Evolutionary conservation across 2,888 invertebrate genomes (phyloP), one percentile per base, ranked within the genome.

Genomic region (Drosophila mimica): DNA sequence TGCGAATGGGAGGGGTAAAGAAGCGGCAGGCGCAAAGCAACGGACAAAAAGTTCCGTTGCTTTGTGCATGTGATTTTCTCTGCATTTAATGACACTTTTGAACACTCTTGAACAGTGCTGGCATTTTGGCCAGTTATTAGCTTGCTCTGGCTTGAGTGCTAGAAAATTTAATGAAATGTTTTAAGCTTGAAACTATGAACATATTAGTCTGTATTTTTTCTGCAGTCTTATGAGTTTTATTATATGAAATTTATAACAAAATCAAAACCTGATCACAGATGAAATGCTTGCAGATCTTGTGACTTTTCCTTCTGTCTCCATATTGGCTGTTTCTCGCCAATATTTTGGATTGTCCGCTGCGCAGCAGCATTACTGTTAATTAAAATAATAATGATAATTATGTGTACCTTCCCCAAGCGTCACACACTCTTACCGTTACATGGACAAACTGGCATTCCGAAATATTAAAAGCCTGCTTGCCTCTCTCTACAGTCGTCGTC

Each of bases 371-470:
- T 82, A 89, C 83, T 83, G 81, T 34, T 82, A 83, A 85, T 88
- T 82, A 82, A 83, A 83, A 86, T 88, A 80, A 83, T 82, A 88
- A 83, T 84, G 76, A 88, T 82, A 83, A 90, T 86, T 82, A 83
- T 76, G 73, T 60, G 59, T 43, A 31, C 30, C 48, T 51, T 31
- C 48, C 57, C 53, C 69, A 79, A 46, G 30, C 48, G 25, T 36
- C 58, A 62, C 59, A 57, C 62, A 53, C 57, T 60, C 33, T 49
- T 34, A 62, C 62, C 34, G 34, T 46, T 77, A 40, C 69, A 68
- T 43, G 31, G 51, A 33, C 68, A 58, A 56, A 54, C 63, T 52
- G 36, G 57, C 51, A 63, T 57, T 53, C 63, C 48, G 31, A 43
- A 73, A 67, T 71, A 72, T 79, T 76, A 62, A 75, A 79, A 73